phyloP scores from a whole-genome alignment of 2,113 vertebrate species.

The Vulpes lagopus region DNA sequence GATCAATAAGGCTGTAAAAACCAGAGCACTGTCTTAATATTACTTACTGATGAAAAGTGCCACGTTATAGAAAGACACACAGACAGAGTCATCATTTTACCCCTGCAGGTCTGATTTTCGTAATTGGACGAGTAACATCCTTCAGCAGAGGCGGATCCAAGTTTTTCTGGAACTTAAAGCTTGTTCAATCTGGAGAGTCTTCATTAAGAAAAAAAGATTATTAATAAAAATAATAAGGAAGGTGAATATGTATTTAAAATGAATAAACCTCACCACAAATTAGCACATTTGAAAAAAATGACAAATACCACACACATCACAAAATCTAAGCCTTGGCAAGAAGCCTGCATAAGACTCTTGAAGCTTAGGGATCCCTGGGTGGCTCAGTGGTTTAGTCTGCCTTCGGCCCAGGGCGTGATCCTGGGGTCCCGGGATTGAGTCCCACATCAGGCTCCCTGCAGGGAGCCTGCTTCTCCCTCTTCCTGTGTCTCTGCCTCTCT shows the following conservation, averaged over 20 bases:
- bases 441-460: too few species aligned
- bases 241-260: not conserved
- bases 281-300: not conserved
- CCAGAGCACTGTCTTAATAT: not conserved
- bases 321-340: not conserved
- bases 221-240: not conserved
- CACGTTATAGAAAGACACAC: not conserved
- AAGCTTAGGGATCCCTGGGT: not conserved
- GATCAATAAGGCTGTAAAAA: not conserved
- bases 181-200: not conserved
- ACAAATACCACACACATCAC: not conserved
- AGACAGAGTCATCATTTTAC: not conserved
- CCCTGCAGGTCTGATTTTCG: not conserved
- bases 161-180: not conserved
- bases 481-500: too few species aligned
- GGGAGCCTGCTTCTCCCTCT: too few species aligned
- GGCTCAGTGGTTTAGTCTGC: too few species aligned
- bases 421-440: too few species aligned
- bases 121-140: not conserved
- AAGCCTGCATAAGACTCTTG: not conserved
- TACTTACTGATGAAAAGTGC: not conserved
- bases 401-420: too few species aligned
- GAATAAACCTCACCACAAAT: not conserved
- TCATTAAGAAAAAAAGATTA: not conserved
- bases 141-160: not conserved